A percentile compares a stretch with the other conserved stretches of the same genome.
Conservation (phyloP, 2,113 vertebrate genomes). For the Sylvilagus bachmani region DNA sequence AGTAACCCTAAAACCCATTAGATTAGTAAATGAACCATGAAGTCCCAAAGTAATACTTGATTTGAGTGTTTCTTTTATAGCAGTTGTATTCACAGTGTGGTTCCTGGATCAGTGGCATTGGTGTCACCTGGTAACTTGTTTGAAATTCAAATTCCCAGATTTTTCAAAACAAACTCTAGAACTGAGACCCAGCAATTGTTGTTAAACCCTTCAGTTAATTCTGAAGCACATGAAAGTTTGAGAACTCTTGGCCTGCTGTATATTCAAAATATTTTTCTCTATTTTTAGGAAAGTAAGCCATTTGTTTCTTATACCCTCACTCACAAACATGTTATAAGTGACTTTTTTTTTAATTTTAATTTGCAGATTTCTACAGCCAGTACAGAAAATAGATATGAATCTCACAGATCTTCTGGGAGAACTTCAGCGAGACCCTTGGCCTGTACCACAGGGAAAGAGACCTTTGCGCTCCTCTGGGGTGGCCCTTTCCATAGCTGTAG, state of each 20-base stretch:
- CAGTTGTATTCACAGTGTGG: background rate
- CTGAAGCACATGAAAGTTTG: background rate
- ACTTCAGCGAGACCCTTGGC: constrained; percentile 98
- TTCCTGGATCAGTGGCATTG: background rate
- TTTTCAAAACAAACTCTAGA: background rate
- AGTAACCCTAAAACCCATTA: constrained; percentile 23
- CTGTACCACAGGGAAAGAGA: constrained; percentile 96
- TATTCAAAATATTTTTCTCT: constrained; percentile 39
- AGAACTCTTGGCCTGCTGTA: background rate
- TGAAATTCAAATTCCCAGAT: background rate
- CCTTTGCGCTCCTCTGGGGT: constrained; percentile 96
- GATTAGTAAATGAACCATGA: constrained; percentile 8
- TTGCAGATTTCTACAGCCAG: constrained; percentile 95
- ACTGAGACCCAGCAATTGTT: background rate
- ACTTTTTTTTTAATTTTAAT: constrained; percentile 65
- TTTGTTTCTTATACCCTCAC: constrained; percentile 30
- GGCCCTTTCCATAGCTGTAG: constrained; percentile 97
- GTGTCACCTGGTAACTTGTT: background rate
- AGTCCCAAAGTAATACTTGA: background rate
- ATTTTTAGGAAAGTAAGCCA: constrained; percentile 20
- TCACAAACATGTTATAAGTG: constrained; percentile 8
- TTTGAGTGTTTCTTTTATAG: constrained; percentile 6
- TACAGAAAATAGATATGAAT: constrained; percentile 99
- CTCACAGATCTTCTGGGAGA: constrained; percentile 98
- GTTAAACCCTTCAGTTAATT: background rate